These are phyloP conservation scores for Pammene aurita DNA, from an alignment of 2,888 invertebrate genomes.

Conservation along the genomic window DNA sequence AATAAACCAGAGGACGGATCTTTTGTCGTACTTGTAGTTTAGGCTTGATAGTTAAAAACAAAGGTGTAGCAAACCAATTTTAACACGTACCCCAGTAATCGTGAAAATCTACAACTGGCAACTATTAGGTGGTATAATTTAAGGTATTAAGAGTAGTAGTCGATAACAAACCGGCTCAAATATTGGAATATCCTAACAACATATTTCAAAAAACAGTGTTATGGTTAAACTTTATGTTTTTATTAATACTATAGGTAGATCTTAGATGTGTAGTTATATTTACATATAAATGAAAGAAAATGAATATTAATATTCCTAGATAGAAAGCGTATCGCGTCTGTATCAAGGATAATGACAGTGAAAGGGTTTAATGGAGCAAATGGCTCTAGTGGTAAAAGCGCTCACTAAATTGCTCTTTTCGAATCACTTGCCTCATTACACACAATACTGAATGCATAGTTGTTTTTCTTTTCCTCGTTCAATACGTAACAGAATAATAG, in stretches of 20 bases:
- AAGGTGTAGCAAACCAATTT: no score
- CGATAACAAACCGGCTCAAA: no score
- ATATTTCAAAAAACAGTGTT: no score
- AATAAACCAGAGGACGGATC: constrained; percentile 47
- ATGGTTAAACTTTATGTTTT: no score
- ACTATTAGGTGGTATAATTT: no score
- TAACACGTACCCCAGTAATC: no score
- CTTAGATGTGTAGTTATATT: background rate
- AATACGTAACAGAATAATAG: constrained; percentile 31
- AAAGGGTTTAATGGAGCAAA: constrained; percentile 50
- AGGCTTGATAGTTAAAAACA: background rate
- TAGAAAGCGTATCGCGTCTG: constrained; percentile 25
- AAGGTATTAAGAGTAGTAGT: no score
- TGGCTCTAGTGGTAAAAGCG: constrained; percentile 37
- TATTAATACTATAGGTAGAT: background rate
- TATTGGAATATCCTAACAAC: no score
- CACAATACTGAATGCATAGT: constrained; percentile 47
- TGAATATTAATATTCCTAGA: constrained; percentile 26
- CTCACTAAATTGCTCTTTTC: constrained; percentile 45
- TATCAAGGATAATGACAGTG: constrained; percentile 43
- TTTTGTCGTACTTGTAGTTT: constrained; percentile 6
- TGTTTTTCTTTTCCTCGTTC: constrained; percentile 40
- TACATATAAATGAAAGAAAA: background rate
- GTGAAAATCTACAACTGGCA: no score
- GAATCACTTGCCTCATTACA: constrained; percentile 55